Evolutionary conservation across 2,113 vertebrate species (phyloP).

Genomic region (Serilophus lunatus): DNA sequence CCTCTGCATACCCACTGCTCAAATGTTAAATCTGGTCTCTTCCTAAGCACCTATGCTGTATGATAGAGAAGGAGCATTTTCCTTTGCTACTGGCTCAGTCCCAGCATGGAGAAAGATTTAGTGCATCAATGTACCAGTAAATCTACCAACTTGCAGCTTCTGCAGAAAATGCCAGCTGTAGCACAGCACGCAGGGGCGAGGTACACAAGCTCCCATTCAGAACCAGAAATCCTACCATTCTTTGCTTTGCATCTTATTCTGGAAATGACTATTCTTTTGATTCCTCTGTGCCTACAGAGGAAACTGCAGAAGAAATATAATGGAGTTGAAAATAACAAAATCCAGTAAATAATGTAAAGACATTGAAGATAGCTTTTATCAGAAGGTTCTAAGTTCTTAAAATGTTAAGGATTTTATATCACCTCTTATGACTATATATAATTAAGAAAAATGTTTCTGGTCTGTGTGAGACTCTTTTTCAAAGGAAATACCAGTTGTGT

Average conservation of each 20-base stretch:
- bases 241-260: not conserved
- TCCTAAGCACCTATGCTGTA: not conserved
- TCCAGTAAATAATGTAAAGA: not conserved
- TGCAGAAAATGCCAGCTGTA: conserved; percentile 5
- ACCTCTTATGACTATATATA: not conserved
- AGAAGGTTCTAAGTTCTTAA: not conserved
- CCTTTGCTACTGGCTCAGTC: not conserved
- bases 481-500: not conserved
- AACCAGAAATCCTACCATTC: not conserved
- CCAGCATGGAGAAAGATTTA: not conserved
- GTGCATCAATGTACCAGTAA: not conserved
- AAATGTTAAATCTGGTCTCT: not conserved
- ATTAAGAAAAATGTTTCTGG: not conserved
- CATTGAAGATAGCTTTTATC: not conserved
- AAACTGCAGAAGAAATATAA: not conserved
- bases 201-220: not conserved
- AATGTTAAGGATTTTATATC: not conserved
- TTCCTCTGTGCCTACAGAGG: not conserved
- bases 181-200: not conserved
- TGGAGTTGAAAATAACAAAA: not conserved
- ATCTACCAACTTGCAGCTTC: not conserved
- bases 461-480: not conserved
- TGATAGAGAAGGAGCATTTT: not conserved
- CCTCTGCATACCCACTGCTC: not conserved
- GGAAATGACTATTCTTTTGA: not conserved